Evolutionary conservation across 2,888 invertebrate genomes (phyloP), one percentile per base, ranked within the genome.

Genomic region (Melikaiella ostensackeni): DNA sequence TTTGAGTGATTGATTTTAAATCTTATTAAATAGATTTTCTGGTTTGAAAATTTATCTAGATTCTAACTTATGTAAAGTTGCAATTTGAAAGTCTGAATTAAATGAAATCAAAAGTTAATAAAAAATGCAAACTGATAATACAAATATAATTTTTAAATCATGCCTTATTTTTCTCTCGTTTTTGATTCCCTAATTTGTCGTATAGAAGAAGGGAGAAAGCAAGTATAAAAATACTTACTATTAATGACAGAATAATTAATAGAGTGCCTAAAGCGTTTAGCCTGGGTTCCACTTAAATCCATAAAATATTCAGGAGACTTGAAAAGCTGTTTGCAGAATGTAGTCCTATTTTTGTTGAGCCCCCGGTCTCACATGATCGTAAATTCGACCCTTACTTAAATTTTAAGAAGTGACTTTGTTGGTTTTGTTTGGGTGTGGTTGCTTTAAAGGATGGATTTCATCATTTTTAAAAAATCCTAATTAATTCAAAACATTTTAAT

Each of bases 271-370:
- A 13, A 61, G 61, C 16, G 42, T 76, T 59, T 64, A 75, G 77
- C 79, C 61, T 77, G 46, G 64, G 55, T 75, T 79, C 78, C 82
- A 79, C 80, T 82, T 79, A 80, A 75, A 77, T 64, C 55, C 16
- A 78, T 80, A 42, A 82, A 82, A 82, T 80, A 82, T 82, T 82
- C 78, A 82, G 55, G 55, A 66, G 13, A 46, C 64, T 42, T 66
- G 19, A 66, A 42, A 46, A 66, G 42, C 21, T 66, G 42, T 66
- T 27, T 66, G 42, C 24, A 27, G 27, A 35, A 24, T 64, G n/a
- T 63, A 35, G 35, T 64, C 24, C 16, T 38, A 16, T 64, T 38
- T 64, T 64, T 38, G 30, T 61, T 19, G 16, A 61, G 21, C 7
- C 24, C 19, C 19, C 11, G 24, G 42, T 66, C 42, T 13, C 27